Conservation (phyloP, 2,113 vertebrate genomes). For the Syrrhaptes paradoxus region DNA sequence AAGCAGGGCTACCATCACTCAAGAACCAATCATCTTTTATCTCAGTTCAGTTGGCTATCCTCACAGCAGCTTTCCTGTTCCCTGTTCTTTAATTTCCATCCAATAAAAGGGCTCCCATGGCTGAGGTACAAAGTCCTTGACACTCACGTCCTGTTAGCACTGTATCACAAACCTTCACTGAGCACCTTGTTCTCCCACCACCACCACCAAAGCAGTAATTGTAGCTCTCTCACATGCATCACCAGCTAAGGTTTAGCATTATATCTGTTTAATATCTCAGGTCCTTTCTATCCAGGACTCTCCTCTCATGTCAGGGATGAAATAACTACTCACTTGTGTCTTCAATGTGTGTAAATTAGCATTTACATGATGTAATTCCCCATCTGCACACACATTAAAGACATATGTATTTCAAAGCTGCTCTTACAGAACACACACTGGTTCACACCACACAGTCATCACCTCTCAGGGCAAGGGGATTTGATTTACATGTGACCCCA, state of each 20-base stretch:
- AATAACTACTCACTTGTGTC: neutral
- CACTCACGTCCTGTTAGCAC: neutral
- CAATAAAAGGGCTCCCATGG: neutral
- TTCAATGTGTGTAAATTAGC: slow-evolving; percentile 13
- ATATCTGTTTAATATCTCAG: neutral
- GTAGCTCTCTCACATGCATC: neutral
- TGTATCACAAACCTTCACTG: neutral
- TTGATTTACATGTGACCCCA: neutral
- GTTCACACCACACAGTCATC: neutral
- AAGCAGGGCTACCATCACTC: neutral
- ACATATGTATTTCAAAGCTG: neutral
- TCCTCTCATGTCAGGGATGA: neutral
- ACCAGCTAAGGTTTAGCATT: slow-evolving; percentile 30
- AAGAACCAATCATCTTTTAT: neutral
- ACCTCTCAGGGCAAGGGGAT: neutral
- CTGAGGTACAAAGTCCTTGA: neutral
- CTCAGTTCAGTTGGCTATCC: neutral
- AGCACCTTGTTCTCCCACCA: neutral
- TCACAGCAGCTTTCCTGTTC: neutral
- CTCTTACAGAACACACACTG: neutral
- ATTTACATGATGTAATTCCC: slow-evolving; percentile 13
- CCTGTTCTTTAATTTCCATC: neutral
- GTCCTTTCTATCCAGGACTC: neutral
- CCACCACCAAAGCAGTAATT: neutral
- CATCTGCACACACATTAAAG: slow-evolving; percentile 10